Evolutionary conservation across 2,797 vertebrate genomes (phyloP).

Genomic region (Tragelaphus oryx): DNA sequence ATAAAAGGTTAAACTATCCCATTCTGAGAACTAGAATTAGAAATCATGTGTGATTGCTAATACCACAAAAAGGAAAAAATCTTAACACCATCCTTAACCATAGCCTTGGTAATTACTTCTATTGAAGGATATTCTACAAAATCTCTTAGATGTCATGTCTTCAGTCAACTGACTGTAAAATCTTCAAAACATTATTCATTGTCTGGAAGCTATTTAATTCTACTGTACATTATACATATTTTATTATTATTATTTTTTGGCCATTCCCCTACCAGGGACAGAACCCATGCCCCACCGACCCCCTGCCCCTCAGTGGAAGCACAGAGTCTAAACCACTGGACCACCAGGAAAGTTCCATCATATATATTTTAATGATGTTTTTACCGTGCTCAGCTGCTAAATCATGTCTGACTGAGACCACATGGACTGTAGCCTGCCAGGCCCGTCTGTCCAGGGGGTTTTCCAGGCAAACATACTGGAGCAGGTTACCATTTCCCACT

Average conservation of each 20-base stretch:
- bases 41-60: background rate
- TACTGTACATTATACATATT: rapidly evolving
- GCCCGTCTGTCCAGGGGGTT: background rate
- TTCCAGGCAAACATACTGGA: background rate
- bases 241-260: background rate
- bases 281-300: background rate
- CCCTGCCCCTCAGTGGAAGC: background rate
- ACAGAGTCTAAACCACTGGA: background rate
- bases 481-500: background rate
- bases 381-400: background rate
- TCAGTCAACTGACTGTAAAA: background rate
- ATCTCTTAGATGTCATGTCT: no score
- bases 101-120: background rate
- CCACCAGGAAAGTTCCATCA: background rate
- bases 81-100: background rate
- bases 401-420: background rate
- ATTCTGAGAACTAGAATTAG: background rate
- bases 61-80: background rate
- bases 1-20: background rate
- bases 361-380: background rate
- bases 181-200: rapidly evolving
- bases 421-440: background rate
- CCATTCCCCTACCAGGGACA: background rate
- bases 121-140: background rate
- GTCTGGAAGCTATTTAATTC: background rate